Conservation (phyloP, 1,140 invertebrate genomes). For the Drosophila melanica region DNA sequence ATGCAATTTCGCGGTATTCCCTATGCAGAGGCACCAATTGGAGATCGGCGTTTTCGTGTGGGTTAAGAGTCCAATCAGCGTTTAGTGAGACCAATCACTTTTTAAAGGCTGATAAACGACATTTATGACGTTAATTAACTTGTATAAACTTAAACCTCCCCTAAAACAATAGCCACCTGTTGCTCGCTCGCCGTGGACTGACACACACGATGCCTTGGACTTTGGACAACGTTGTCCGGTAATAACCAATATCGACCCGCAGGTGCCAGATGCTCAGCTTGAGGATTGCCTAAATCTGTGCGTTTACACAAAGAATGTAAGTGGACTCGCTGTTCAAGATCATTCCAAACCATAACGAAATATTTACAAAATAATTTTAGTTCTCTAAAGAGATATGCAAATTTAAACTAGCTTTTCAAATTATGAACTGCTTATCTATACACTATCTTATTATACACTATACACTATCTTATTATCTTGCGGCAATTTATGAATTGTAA, state of each 20-base stretch:
- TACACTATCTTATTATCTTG: neutral
- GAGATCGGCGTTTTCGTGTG: conserved; percentile 70
- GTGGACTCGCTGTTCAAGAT: neutral
- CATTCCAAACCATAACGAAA: too few relatives aligned
- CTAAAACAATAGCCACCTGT: conserved; percentile 57
- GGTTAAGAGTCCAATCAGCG: conserved; percentile 21
- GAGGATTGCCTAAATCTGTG: conserved; percentile 81
- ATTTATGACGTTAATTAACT: conserved; percentile 29
- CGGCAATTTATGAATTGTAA: neutral
- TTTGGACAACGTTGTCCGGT: conserved; percentile 80
- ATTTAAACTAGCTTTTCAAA: neutral
- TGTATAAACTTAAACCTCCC: conserved; percentile 4
- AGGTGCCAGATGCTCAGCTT: conserved; percentile 54
- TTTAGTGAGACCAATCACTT: conserved; percentile 23
- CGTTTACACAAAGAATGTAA: conserved; percentile 81
- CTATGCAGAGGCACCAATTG: conserved; percentile 76
- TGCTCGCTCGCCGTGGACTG: conserved; percentile 59
- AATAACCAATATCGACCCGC: conserved; percentile 59
- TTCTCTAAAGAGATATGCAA: neutral
- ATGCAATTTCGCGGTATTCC: conserved; percentile 80
- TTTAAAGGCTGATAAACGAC: conserved; percentile 36
- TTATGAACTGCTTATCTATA: neutral
- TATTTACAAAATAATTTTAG: too few relatives aligned
- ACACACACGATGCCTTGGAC: conserved; percentile 55
- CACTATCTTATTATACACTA: neutral